Base-by-base conservation (phyloP, 2,888 invertebrate genomes). In the Opisthograptis luteolata region DNA sequence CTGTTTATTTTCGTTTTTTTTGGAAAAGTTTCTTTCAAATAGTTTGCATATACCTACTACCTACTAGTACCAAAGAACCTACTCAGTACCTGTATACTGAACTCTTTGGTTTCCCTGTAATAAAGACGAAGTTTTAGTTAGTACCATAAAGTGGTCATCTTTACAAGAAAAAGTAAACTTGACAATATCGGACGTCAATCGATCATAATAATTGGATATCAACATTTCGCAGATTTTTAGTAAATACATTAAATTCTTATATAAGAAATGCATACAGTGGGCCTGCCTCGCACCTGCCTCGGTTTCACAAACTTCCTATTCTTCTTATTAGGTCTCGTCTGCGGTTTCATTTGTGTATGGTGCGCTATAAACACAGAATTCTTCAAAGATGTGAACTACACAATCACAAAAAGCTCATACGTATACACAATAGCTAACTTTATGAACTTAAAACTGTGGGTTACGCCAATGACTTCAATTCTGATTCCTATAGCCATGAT, bases 251-350 rank as follows among this genome's bases (percentile, higher is more conserved):
- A 37, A 43, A 37, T 35, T 24, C 9, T 28, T 10, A 27, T 25
- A 25, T 25, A 20, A 48, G 71, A 62, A 73, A 89, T 90, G 89
- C 87, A 87, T 36, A 73, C 88, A 40, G 57, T 81, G 12, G 75
- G 79, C 3, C 67, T 87, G 24, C 89, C 88, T 2, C 75, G 89
- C 6, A 86, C 88, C 27, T 89, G 89, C 62, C 70, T 90, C 8
- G 84, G 88, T 0, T 87, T 83, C 57, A 84, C 83, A 13, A 90
- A 89, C 43, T 63, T 87, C 10, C 34, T 83, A 3, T 84, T 82
- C 59, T 84, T 87, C 41, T 42, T 83, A 8, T 25, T 79, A 0
- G 80, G 85, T 1, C 42, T 77, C 2, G 27, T 85, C 0, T 66
- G 71, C 1, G 76, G 75, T 15, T 62, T 70, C 0, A 73, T 85